phyloP scores from a whole-genome alignment of 2,888 invertebrate species.

The Gisinianus flammeolus region DNA sequence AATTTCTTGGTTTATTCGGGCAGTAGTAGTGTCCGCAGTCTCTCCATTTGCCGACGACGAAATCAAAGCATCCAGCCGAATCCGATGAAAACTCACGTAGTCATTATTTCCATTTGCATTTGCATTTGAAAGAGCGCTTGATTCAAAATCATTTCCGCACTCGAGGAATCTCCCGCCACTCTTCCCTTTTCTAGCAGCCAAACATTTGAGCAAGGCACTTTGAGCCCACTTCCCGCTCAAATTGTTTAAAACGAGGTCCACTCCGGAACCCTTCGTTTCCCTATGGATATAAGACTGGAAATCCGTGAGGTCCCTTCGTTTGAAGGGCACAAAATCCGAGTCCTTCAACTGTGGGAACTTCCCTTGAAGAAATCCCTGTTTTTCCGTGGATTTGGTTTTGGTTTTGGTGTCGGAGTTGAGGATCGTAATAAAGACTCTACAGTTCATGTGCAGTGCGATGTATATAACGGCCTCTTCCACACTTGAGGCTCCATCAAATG shows the following conservation, averaged over 20 bases:
- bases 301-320: slow-evolving; percentile 60
- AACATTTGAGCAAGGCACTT: slow-evolving; percentile 76
- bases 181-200: too few relatives aligned
- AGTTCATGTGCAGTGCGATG: slow-evolving; percentile 67
- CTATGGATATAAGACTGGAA: slow-evolving; percentile 89
- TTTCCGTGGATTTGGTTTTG: slow-evolving; percentile 67
- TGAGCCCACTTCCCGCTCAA: slow-evolving; percentile 91
- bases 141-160: too few relatives aligned
- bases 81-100: too few relatives aligned
- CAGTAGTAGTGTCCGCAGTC: too few relatives aligned
- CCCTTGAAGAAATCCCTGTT: slow-evolving; percentile 83
- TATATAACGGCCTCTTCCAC: slow-evolving; percentile 72
- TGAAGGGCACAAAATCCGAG: slow-evolving; percentile 76
- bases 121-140: too few relatives aligned
- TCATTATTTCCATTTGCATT: too few relatives aligned
- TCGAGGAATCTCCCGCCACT: too few relatives aligned
- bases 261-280: slow-evolving; percentile 86
- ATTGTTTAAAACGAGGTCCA: slow-evolving; percentile 94
- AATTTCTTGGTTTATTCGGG: too few relatives aligned
- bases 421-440: background rate
- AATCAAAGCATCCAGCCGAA: too few relatives aligned
- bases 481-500: slow-evolving; percentile 73
- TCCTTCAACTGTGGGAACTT: slow-evolving; percentile 72
- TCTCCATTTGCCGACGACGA: too few relatives aligned
- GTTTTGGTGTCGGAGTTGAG: background rate